These are phyloP conservation scores for Phocoena phocoena DNA, from an alignment of 2,113 vertebrate genomes.

Conservation along the genomic window DNA sequence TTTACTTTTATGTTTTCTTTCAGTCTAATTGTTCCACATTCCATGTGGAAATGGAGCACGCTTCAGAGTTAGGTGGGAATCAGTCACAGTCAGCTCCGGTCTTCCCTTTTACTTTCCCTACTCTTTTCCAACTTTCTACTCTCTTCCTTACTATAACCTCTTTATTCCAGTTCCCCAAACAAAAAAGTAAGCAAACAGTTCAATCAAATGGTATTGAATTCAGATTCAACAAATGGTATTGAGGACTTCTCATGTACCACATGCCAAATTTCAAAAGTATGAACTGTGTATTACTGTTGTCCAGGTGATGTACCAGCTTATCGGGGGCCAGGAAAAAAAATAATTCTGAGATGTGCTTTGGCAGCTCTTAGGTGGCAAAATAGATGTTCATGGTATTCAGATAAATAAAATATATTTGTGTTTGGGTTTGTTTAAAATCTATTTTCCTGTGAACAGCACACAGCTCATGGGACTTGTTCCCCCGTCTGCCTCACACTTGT, in stretches of 20 bases:
- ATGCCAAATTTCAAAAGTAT: background rate
- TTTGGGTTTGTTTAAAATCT: background rate
- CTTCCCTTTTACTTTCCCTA: background rate
- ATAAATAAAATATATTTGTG: background rate
- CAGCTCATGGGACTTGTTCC: background rate
- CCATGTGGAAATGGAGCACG: background rate
- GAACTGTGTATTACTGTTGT: background rate
- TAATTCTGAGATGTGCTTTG: background rate
- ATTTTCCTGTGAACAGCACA: background rate
- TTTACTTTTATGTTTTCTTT: background rate
- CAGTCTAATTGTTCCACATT: background rate
- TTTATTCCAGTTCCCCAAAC: background rate
- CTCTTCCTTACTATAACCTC: background rate
- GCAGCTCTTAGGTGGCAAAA: background rate
- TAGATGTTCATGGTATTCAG: background rate
- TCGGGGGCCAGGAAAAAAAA: no score
- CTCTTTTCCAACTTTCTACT: background rate
- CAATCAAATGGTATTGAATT: background rate
- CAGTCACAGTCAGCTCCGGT: background rate
- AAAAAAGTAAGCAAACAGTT: background rate
- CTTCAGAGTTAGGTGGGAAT: background rate
- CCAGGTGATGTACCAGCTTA: background rate
- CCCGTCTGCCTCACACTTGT: background rate
- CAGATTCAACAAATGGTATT: background rate
- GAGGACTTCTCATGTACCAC: background rate